Evolutionary conservation across 2,113 vertebrate genomes (phyloP).

Genomic region (cat (Felis catus)): DNA sequence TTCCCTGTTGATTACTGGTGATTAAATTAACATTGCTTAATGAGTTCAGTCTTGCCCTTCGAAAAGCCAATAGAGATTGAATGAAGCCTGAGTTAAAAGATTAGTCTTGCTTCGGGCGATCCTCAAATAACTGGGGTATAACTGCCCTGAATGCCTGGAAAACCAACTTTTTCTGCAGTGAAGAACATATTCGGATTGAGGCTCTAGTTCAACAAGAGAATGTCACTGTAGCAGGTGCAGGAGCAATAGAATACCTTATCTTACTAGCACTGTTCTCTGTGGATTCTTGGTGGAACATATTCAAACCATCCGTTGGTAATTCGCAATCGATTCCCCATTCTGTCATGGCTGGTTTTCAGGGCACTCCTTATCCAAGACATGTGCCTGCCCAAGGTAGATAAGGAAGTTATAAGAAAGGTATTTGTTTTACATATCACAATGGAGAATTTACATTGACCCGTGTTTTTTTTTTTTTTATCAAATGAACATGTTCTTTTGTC

Average conservation of each 20-base stretch:
- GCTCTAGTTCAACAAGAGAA: not conserved
- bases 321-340: slow-evolving; percentile 34
- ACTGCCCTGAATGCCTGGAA: accelerated
- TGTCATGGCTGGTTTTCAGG: not conserved
- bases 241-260: not conserved
- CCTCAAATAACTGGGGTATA: not conserved
- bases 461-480: not conserved
- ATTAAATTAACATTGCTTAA: slow-evolving; percentile 71
- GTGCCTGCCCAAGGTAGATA: not conserved
- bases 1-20: slow-evolving; percentile 63
- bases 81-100: slow-evolving; percentile 28
- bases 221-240: slow-evolving; percentile 74
- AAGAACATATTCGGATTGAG: not conserved
- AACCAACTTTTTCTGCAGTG: not conserved
- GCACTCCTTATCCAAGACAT: not conserved
- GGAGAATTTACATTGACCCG: not conserved
- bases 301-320: slow-evolving; percentile 49
- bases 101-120: not conserved
- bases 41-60: slow-evolving; percentile 22
- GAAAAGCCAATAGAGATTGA: not conserved
- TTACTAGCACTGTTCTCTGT: slow-evolving; percentile 23
- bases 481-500: not conserved
- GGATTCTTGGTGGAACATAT: slow-evolving; percentile 24
- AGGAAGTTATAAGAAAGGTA: not conserved
- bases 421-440: not conserved